These are phyloP conservation scores for Eretmocerus hayati DNA, from an alignment of 2,888 invertebrate species.

Conservation along the genomic window DNA sequence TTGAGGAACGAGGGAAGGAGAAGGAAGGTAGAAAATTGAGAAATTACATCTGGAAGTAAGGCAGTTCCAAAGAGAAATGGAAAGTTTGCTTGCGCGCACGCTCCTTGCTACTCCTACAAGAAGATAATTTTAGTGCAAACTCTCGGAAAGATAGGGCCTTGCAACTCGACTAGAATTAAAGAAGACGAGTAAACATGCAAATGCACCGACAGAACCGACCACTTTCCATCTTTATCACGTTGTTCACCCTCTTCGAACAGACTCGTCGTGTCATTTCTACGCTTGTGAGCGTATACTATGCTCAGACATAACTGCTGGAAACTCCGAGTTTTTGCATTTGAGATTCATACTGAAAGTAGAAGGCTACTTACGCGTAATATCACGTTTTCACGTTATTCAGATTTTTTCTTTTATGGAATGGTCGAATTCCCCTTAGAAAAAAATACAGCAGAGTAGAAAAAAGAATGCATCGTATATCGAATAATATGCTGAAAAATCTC, in stretches of 20 bases:
- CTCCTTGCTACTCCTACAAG: not conserved
- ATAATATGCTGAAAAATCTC: too few species aligned
- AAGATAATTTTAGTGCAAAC: constrained; percentile 17
- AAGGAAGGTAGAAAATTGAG: not conserved
- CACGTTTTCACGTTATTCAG: too few species aligned
- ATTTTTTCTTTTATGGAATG: too few species aligned
- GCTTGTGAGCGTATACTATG: too few species aligned
- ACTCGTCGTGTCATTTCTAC: too few species aligned
- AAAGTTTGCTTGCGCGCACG: not conserved
- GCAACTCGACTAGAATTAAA: constrained; percentile 29
- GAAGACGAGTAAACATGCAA: constrained; percentile 39
- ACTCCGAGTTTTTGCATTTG: too few species aligned
- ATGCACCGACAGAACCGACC: constrained; percentile 26
- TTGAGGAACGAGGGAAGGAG: constrained; percentile 1
- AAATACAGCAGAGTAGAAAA: too few species aligned
- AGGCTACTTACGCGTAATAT: too few species aligned
- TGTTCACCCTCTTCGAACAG: constrained; percentile 11
- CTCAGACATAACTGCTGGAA: too few species aligned
- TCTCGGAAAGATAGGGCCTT: not conserved
- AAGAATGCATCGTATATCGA: too few species aligned
- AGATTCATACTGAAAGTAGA: too few species aligned
- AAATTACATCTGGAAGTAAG: not conserved
- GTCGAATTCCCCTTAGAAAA: too few species aligned
- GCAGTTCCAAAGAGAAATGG: not conserved
- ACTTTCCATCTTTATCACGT: constrained; percentile 39